Conservation (phyloP, 2,888 invertebrate species). For the Bibio marci region DNA sequence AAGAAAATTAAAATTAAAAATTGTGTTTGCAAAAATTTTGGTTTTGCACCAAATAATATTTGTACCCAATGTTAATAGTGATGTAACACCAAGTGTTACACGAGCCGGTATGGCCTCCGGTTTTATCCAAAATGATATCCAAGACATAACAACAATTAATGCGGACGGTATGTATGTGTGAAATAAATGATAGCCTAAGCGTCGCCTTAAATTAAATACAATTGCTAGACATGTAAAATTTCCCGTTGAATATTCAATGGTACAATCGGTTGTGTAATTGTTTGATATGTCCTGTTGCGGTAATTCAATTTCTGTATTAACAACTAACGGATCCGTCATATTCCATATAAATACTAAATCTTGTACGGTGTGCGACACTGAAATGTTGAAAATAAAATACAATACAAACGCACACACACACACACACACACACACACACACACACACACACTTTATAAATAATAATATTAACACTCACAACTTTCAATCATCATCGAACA, state of each 20-base stretch:
- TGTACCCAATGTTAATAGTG: conserved; percentile 65
- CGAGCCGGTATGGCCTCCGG: conserved; percentile 83
- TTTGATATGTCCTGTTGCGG: conserved; percentile 77
- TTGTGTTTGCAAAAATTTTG: too few species aligned
- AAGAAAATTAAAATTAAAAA: too few species aligned
- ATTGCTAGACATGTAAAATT: conserved; percentile 85
- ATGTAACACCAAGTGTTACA: too few species aligned
- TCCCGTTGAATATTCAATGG: conserved; percentile 60
- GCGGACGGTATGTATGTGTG: conserved; percentile 87
- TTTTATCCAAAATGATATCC: conserved; percentile 94
- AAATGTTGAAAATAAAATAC: conserved; percentile 17
- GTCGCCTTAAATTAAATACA: conserved; percentile 65
- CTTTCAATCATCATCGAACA: conserved; percentile 92
- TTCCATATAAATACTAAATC: conserved; percentile 85
- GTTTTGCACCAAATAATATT: too few species aligned
- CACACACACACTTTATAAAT: too few species aligned
- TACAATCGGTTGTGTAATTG: conserved; percentile 79
- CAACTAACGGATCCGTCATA: conserved; percentile 68
- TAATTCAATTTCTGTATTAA: conserved; percentile 73
- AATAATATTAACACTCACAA: conserved; percentile 45
- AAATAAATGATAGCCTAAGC: conserved; percentile 77
- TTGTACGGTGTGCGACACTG: conserved; percentile 78
- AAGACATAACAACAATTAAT: conserved; percentile 85
- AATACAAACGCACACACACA: background rate
- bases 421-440: too few species aligned